phyloP scores from a whole-genome alignment of 2,888 invertebrate genomes.

The Phaedon cochleariae region DNA sequence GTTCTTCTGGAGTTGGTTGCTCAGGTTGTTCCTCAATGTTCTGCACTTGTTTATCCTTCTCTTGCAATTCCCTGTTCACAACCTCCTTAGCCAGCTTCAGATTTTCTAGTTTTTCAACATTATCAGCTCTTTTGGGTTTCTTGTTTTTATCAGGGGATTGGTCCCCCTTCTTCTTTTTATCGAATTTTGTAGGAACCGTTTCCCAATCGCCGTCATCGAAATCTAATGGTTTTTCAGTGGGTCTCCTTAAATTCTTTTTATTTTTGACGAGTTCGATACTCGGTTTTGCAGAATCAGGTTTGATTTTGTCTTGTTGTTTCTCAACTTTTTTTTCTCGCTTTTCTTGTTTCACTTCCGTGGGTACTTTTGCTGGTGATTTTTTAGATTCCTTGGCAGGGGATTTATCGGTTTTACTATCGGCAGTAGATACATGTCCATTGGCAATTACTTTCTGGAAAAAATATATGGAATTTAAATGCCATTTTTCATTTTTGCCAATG shows the following conservation, averaged over 20 bases:
- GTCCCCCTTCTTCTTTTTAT: conserved; percentile 75
- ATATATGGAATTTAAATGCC: conserved; percentile 16
- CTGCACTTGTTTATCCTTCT: conserved; percentile 49
- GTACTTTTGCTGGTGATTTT: conserved; percentile 64
- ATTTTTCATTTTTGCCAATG: too few species aligned
- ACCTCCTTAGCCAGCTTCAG: conserved; percentile 65
- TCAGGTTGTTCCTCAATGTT: conserved; percentile 40
- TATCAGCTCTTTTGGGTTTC: conserved; percentile 55
- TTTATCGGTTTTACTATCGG: conserved; percentile 67
- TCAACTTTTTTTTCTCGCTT: conserved; percentile 63
- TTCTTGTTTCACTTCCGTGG: conserved; percentile 56
- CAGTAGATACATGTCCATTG: conserved; percentile 69
- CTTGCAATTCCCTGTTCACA: conserved; percentile 63
- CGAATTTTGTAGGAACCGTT: conserved; percentile 73
- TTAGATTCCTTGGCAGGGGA: conserved; percentile 65
- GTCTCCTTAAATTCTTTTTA: conserved; percentile 64
- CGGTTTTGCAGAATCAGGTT: conserved; percentile 45
- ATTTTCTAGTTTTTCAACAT: conserved; percentile 60
- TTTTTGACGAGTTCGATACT: conserved; percentile 41
- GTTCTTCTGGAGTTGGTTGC: conserved; percentile 50
- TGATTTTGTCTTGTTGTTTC: conserved; percentile 66
- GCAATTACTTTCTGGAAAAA: conserved; percentile 68
- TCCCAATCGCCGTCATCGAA: conserved; percentile 82
- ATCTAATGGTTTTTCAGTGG: conserved; percentile 73
- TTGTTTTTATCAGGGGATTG: conserved; percentile 58